Evolutionary conservation across 1,140 invertebrate species (phyloP), one percentile per base, ranked within the genome.

Genomic region (Drosophila azteca): DNA sequence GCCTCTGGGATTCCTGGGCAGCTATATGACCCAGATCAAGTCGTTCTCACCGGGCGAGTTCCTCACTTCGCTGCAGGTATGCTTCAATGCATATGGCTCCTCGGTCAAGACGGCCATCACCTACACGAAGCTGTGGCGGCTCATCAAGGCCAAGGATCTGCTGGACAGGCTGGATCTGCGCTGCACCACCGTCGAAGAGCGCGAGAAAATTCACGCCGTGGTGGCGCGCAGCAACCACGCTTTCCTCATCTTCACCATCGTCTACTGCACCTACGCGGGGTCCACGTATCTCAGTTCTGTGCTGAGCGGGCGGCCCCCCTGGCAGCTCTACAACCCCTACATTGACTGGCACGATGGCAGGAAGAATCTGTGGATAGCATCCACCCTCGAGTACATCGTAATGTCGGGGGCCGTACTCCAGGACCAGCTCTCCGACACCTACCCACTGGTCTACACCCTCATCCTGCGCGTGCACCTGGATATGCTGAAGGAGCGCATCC

Each of bases 11-110:
- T 87, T 85, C 8, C 58, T 85, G 0, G 77, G 68, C 26, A 85
- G 77, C 43, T 85, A 85, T 6, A 71, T 75, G 35, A 81, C 74
- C 3, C 50, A 71, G 22, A 81, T 85, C 6, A 81, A 78, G 65
- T 22, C 45, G 17, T 85, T 87, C 26, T 31, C 82, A 9, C 77
- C 82, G 1, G 77, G 77, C 6, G 77, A 81, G 45, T 87, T 87
- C 17, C 82, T 87, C 6, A 87, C 82, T n/a, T 87, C 82, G 29
- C 53, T 87, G 35, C 78, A 87, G 64, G 82, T 81, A 22, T 82
- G 78, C 61, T 59, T 82, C 51, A 87, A 87, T 52, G 82, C 82
- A 0, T 87, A 82, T 20, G 82, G 82, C 3, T 78, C 82, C 0
- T 82, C 82, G 6, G 82, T 82, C 0, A 87, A 87, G 61, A 70